Percentiles rank a stretch among this genome's conserved stretches.
phyloP scores from a whole-genome alignment of 2,888 invertebrate genomes.

The Euphydryas editha region DNA sequence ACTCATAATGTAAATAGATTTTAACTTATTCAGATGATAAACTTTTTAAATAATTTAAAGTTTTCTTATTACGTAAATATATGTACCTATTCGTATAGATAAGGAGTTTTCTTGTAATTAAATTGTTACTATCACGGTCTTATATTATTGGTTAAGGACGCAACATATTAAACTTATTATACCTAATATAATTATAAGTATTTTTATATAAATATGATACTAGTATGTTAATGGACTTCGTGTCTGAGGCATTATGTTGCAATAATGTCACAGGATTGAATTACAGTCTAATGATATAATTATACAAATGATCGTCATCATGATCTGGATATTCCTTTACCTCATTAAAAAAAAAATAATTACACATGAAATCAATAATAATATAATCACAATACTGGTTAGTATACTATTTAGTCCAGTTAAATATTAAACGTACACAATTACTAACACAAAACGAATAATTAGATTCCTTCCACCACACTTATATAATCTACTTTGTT shows the following conservation, averaged over 20 bases:
- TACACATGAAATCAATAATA: background rate
- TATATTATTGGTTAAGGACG: no score
- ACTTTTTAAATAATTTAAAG: no score
- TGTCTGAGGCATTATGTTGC: background rate
- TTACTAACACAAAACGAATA: constrained; percentile 33
- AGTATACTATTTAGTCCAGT: constrained; percentile 7
- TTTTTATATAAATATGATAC: background rate
- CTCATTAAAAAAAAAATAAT: background rate
- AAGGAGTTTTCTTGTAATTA: no score
- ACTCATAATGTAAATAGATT: no score
- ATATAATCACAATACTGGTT: background rate
- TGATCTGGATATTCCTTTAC: background rate
- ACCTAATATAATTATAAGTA: background rate
- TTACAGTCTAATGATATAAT: background rate
- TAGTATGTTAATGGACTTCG: background rate
- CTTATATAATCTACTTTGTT: constrained; percentile 50
- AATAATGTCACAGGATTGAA: background rate
- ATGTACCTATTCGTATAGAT: no score
- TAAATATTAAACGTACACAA: constrained; percentile 14
- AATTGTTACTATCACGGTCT: no score
- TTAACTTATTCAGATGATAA: no score
- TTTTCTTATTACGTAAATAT: no score
- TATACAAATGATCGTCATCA: background rate
- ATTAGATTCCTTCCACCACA: constrained; percentile 68
- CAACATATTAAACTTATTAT: no score